A percentile compares a stretch with the other conserved stretches of the same genome.
Conservation (phyloP, 2,797 vertebrate genomes). For the Ptychadena robeensis region DNA sequence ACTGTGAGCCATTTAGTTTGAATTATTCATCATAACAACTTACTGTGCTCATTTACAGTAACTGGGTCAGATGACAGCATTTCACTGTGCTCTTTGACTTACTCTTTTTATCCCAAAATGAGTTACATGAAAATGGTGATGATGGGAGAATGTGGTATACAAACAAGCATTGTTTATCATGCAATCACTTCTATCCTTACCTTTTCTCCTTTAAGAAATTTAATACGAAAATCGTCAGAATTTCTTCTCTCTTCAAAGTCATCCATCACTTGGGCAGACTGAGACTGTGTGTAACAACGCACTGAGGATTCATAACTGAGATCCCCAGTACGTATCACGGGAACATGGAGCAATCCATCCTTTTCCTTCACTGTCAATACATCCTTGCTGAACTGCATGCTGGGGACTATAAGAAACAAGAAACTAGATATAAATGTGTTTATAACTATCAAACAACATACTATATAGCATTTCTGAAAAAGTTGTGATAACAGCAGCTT, state of each 20-base stretch:
- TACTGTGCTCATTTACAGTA: too few species aligned
- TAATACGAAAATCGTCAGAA: conserved; percentile 85
- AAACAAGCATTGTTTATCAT: not conserved
- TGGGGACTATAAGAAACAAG: conserved; percentile 82
- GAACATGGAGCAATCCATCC: conserved; percentile 81
- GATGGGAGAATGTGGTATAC: not conserved
- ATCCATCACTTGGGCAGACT: conserved; percentile 85
- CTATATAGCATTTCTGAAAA: not conserved
- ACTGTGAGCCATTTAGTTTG: too few species aligned
- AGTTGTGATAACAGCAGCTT: not conserved
- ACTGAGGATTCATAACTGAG: conserved; percentile 90
- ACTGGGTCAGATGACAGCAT: too few species aligned
- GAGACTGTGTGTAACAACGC: conserved; percentile 89
- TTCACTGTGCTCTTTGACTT: too few species aligned
- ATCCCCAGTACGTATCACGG: conserved; percentile 86
- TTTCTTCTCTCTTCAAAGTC: conserved; percentile 92
- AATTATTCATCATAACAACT: too few species aligned
- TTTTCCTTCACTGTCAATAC: conserved; percentile 85
- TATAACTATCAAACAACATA: not conserved
- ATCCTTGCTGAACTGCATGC: conserved; percentile 94
- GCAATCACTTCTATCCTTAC: conserved; percentile 69
- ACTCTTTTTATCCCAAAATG: too few species aligned
- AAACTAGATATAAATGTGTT: not conserved
- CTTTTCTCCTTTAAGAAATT: conserved; percentile 92
- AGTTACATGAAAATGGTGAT: too few species aligned